Percentiles rank a stretch among this genome's conserved stretches.
Conservation (phyloP, 2,888 invertebrate genomes). For the Platynereis dumerilii region DNA sequence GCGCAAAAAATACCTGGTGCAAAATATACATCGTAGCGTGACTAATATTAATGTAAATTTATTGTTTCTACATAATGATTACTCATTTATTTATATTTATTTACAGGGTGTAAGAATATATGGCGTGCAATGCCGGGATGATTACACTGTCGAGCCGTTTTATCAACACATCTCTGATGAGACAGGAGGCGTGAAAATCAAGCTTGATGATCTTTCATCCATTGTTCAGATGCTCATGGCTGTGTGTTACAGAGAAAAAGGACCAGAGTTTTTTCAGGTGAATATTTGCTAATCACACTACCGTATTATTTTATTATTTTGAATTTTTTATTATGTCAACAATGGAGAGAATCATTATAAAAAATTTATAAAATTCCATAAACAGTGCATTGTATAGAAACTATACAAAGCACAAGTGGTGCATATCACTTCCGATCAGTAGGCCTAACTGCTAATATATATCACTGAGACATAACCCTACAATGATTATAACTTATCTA, state of each 20-base stretch:
- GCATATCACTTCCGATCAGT: too few relatives aligned
- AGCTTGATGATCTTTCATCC: conserved; percentile 47
- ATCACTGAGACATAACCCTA: too few relatives aligned
- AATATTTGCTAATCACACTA: too few relatives aligned
- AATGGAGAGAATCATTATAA: background rate
- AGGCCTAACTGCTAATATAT: too few relatives aligned
- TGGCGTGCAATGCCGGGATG: conserved; percentile 40
- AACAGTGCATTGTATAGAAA: background rate
- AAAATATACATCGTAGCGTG: too few relatives aligned
- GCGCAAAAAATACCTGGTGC: too few relatives aligned
- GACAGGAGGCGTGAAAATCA: conserved; percentile 49
- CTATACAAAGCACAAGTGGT: background rate
- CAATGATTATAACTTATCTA: too few relatives aligned
- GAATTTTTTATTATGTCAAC: background rate
- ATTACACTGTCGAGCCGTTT: conserved; percentile 34
- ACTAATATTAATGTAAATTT: too few relatives aligned
- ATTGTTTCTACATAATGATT: too few relatives aligned
- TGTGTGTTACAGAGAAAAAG: conserved; percentile 55
- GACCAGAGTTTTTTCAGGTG: conserved; percentile 39
- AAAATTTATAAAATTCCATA: background rate
- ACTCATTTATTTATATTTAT: too few relatives aligned
- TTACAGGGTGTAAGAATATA: conserved; percentile 50
- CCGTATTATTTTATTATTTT: background rate
- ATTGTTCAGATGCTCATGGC: conserved; percentile 57
- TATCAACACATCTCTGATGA: conserved; percentile 43